Percentiles rank a stretch among this genome's conserved stretches.
These are phyloP conservation scores for Drepanosiphum platanoidis DNA, from an alignment of 2,888 invertebrate species.

Conservation along the genomic window DNA sequence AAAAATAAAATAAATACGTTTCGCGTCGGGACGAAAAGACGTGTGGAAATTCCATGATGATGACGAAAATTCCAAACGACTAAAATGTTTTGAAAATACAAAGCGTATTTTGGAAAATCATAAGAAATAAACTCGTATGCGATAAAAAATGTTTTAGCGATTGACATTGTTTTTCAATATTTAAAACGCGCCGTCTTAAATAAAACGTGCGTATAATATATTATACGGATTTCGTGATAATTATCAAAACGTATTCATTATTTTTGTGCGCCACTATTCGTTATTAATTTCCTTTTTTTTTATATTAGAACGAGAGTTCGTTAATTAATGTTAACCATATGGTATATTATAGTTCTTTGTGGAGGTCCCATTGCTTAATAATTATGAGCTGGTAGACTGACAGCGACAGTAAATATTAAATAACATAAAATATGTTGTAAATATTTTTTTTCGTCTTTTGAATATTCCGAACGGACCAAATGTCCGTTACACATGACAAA, in stretches of 20 bases:
- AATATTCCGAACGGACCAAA: background rate
- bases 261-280: background rate
- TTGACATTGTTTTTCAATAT: no score
- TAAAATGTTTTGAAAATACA: no score
- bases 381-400: conserved; percentile 5
- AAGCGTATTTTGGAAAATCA: no score
- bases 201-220: no score
- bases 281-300: conserved; percentile 13
- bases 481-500: no score
- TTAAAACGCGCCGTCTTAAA: no score
- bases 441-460: background rate
- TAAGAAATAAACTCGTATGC: no score
- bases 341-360: conserved; percentile 22
- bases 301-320: background rate
- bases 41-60: no score
- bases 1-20: no score
- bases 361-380: conserved; percentile 3
- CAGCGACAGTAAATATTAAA: background rate
- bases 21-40: no score
- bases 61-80: no score
- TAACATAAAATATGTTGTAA: background rate
- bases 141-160: background rate
- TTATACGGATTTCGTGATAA: background rate
- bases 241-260: conserved; percentile 10
- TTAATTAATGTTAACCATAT: conserved; percentile 24